Conservation (phyloP, 2,113 vertebrate species). For the Larimichthys crocea region DNA sequence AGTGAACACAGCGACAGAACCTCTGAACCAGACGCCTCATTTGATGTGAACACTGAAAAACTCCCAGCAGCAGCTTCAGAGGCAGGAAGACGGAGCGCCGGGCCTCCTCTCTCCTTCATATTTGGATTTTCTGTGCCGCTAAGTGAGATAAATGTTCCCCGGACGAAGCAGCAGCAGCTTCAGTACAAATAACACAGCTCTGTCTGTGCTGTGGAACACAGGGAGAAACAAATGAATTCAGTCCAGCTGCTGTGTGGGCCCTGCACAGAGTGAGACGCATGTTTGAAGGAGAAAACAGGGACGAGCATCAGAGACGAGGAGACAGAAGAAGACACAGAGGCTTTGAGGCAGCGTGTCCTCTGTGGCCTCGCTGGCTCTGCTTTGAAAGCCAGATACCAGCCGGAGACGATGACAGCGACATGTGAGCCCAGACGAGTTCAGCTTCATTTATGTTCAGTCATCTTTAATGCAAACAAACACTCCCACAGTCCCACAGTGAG, state of each 20-base stretch:
- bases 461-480: constrained; percentile 3
- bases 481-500: background rate
- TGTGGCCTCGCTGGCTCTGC: constrained; percentile 31
- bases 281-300: background rate
- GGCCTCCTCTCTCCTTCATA: constrained; percentile 52
- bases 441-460: constrained; percentile 4
- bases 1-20: too few relatives aligned
- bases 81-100: constrained; percentile 40
- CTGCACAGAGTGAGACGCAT: background rate
- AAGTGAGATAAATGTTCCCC: constrained; percentile 71
- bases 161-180: constrained; percentile 22
- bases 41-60: too few relatives aligned
- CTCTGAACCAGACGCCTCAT: too few relatives aligned
- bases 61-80: background rate
- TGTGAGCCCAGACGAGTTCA: background rate
- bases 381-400: constrained; percentile 22
- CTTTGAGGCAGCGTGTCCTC: constrained; percentile 23
- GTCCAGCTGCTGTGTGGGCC: constrained; percentile 13
- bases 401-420: background rate
- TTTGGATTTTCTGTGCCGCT: constrained; percentile 51
- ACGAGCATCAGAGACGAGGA: background rate
- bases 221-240: constrained; percentile 36
- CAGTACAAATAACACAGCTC: constrained; percentile 23
- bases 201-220: background rate
- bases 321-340: background rate